Base-by-base conservation (phyloP, 1,140 invertebrate species). In the Zaprionus ghesquierei region DNA sequence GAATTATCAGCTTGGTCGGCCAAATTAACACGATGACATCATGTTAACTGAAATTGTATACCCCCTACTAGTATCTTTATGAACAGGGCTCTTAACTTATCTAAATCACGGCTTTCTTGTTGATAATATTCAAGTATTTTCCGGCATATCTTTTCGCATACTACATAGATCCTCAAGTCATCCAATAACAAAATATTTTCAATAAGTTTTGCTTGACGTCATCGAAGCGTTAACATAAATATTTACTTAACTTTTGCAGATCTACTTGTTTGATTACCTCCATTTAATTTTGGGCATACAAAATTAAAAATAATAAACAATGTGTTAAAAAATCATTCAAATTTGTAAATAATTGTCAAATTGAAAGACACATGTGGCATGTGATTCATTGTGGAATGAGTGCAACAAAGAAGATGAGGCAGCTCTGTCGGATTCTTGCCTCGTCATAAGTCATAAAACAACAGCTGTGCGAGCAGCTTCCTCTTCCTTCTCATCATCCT, bases 301-400 rank as follows among this genome's bases (percentile, higher is more conserved):
- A 76, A 68, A 76, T 72, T 29, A 46, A 65, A 65, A 81, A 85
- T 69, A 72, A 86, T 76, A 87, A 86, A 86, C 79, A 86, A 86
- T 35, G 31, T 60, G 71, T 69, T 86, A 59, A 81, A 69, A 46
- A 46, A 46, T 46, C 41, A 46, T 20, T 10, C 15, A 46, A n/a
- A 46, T 46, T 46, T 46, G 41, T 46, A 46, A 86, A 86, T 77
- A 77, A 82, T 89, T 87, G 72, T 69, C 54, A 71, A 71, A 78
- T 22, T 15, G 22, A 56, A 73, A 66, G 58, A 61, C 61, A 61
- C 61, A 69, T 50, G 72, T 31, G 60, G 61, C 20, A 38, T 54
- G 22, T 68, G 66, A 81, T 61, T 78, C 78, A 86, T 75, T 72
- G 60, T 64, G 41, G 61, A 59, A 77, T n/a, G 66, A 87, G 64